phyloP scores from a whole-genome alignment of 2,888 invertebrate species.

The Anodontia alba region DNA sequence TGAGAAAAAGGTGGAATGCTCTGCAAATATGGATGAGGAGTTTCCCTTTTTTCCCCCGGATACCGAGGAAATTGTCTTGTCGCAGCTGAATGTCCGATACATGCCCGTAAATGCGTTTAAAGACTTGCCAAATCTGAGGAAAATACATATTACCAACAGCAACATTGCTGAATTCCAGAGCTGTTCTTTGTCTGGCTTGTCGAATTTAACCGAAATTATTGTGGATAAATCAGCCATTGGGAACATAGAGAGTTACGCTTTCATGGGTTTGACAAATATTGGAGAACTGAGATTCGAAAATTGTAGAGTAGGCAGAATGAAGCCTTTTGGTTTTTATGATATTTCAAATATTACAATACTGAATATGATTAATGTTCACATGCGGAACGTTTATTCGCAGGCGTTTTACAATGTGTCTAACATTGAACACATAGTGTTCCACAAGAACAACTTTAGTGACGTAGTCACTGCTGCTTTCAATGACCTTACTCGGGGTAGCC shows the following conservation, averaged over 20 bases:
- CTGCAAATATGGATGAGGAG: slow-evolving; percentile 30
- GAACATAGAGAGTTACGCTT: slow-evolving; percentile 54
- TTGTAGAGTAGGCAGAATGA: slow-evolving; percentile 44
- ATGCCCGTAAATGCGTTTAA: slow-evolving; percentile 47
- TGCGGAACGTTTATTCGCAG: slow-evolving; percentile 47
- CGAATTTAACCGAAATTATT: slow-evolving; percentile 25
- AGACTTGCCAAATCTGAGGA: slow-evolving; percentile 35
- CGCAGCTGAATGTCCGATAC: slow-evolving; percentile 45
- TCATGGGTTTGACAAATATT: slow-evolving; percentile 37
- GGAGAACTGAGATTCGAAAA: slow-evolving; percentile 32
- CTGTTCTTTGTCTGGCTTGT: slow-evolving; percentile 41
- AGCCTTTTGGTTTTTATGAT: slow-evolving; percentile 48
- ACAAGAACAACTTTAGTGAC: slow-evolving; percentile 46
- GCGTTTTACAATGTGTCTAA: slow-evolving; percentile 37
- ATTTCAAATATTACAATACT: slow-evolving; percentile 17
- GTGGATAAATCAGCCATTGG: slow-evolving; percentile 49
- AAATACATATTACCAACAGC: slow-evolving; percentile 44
- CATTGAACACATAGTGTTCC: slow-evolving; percentile 23
- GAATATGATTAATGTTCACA: slow-evolving; percentile 36
- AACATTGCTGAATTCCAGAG: slow-evolving; percentile 44
- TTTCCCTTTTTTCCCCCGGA: slow-evolving; percentile 39
- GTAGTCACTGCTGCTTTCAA: slow-evolving; percentile 40
- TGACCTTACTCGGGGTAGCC: slow-evolving; percentile 16
- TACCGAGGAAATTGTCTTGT: slow-evolving; percentile 29
- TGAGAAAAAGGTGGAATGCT: slow-evolving; percentile 36